Evolutionary conservation across 2,888 invertebrate species (phyloP), one percentile per base, ranked within the genome.

Genomic region (Lymantria monacha): DNA sequence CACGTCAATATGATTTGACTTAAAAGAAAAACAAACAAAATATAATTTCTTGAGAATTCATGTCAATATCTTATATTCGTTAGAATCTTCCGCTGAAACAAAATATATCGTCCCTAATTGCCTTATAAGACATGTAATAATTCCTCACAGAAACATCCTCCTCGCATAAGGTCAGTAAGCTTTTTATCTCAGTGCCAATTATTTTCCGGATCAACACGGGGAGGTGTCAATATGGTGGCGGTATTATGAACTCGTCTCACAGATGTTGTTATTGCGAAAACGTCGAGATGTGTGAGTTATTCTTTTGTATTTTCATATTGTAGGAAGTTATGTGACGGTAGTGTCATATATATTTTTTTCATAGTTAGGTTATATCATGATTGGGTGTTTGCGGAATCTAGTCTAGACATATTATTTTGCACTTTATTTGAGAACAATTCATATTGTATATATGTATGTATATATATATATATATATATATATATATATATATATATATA

Each of bases 161-260:
- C 31, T 12, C 38, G n/a, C 38, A 38, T 51, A 54, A 13, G 54
- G 48, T 44, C 41, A 30, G 30, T 30, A 31, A 46, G 42, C 38
- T 49, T 53, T 57, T 53, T 64, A 64, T 63, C 55, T 53, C 42
- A 13, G 42, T 48, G 42, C 31, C 63, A 61, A 63, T 61, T 63
- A 64, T 64, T 63, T 53, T 55, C 41, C 44, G 61, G 61, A 55
- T 64, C 48, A 51, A 37, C 51, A 22, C 10, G 33, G 44, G 49
- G 44, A 46, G 43, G 45, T 44, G 52, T 51, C 62, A 63, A 61
- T 63, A 61, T 63, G 61, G 51, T 30, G 14, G 13, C 30, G 22
- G 30, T 36, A 48, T 63, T 42, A 57, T 33, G 45, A 53, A 37
- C 46, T 52, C 41, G 51, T 50, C 33, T 48, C 42, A 42, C 49